Conservation (phyloP, 1,140 invertebrate genomes). For the Drosophila oshimai region DNA sequence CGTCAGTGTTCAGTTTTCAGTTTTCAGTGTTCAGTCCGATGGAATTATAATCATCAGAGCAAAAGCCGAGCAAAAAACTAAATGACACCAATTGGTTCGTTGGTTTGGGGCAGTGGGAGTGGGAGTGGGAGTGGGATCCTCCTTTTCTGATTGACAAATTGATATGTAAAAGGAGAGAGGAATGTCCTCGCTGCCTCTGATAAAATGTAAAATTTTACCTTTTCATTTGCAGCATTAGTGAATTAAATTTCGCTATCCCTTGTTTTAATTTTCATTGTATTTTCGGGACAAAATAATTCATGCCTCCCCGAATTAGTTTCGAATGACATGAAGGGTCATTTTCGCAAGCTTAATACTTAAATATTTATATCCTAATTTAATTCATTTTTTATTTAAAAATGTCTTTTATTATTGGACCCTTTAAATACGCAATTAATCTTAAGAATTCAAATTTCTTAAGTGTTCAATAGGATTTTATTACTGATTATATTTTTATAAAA, state of each 20-base stretch:
- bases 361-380: no score
- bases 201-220: not conserved
- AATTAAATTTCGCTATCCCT: not conserved
- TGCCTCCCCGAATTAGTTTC: no score
- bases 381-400: no score
- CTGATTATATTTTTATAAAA: no score
- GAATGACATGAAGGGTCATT: no score
- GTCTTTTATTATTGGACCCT: no score
- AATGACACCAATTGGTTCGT: not conserved
- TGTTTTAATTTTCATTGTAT: not conserved
- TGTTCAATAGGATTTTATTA: no score
- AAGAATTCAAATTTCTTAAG: no score
- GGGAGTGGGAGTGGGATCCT: not conserved
- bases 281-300: not conserved
- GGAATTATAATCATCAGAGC: not conserved
- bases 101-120: not conserved
- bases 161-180: not conserved
- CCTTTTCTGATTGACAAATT: not conserved
- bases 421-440: no score
- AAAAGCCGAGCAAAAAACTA: not conserved
- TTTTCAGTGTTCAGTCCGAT: conserved; percentile 1
- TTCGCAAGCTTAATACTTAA: no score
- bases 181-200: not conserved
- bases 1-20: not conserved
- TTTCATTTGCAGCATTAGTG: not conserved